Evolutionary conservation across 2,113 vertebrate species (phyloP).

Genomic region (Apistogramma diplotaenia): DNA sequence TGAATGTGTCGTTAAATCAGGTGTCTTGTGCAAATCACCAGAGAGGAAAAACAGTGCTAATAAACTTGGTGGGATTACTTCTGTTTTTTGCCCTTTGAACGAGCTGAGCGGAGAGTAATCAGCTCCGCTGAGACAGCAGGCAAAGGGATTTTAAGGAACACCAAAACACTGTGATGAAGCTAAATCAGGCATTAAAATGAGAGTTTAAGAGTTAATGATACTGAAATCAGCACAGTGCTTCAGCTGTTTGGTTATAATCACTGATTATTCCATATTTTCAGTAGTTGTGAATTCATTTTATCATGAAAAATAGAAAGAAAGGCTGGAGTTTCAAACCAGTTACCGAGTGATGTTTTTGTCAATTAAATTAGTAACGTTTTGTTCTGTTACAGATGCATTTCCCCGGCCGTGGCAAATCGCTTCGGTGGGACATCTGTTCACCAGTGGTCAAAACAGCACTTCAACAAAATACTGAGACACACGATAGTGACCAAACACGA

Average conservation of each 20-base stretch:
- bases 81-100: constrained; percentile 16
- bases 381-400: not conserved
- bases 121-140: not conserved
- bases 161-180: not conserved
- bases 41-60: constrained; percentile 29
- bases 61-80: constrained; percentile 23
- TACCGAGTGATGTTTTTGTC: not conserved
- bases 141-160: not conserved
- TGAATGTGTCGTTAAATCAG: constrained; percentile 4
- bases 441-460: not conserved
- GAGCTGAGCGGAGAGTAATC: constrained; percentile 27
- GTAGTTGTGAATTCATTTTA: not conserved
- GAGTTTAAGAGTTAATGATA: not conserved
- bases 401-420: not conserved
- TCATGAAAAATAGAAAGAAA: not conserved
- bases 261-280: not conserved
- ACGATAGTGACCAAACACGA: not conserved
- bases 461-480: not conserved
- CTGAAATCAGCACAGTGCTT: not conserved
- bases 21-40: not conserved
- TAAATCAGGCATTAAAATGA: not conserved
- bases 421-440: not conserved
- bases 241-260: not conserved
- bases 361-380: not conserved
- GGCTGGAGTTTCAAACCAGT: not conserved